Base-by-base conservation (phyloP, 2,888 invertebrate species). In the Trilocha varians region DNA sequence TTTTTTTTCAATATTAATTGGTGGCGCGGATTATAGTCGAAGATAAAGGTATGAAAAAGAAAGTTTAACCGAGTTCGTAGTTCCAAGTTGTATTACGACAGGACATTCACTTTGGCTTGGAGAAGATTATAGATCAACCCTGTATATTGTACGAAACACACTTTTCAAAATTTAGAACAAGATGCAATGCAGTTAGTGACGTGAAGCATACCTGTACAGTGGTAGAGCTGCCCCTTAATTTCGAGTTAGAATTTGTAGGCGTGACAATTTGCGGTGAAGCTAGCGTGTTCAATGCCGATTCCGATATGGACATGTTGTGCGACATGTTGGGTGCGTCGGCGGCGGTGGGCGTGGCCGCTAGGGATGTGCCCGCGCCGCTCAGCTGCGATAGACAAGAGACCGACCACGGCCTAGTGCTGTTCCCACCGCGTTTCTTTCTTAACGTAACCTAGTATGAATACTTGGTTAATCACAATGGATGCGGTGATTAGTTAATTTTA, bases 321-420 rank as follows among this genome's bases (percentile, higher is more conserved):
- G 87, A 82, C 63, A 82, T 78, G 53, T 70, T 74, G 48, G 78
- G 68, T 46, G 62, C 70, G 57, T 69, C 71, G 44, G 65, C 64
- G 4, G 72, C 63, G 0, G 78, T 74, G 49, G 85, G 66, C 47
- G 82, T 78, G 40, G 85, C 78, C 13, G 69, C 78, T 1, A 85
- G 77, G 9, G 84, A 83, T 3, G 76, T 66, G 42, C 77, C 76
- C 5, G 83, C 77, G 43, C 88, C 86, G 57, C 88, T 87, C 46
- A 92, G 78, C 66, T 94, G 94, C 11, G 94, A 92, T 32, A 95
- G 87, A 57, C 94, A 95, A 5, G 96, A 94, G 5, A 96, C 95
- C 46, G 96, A 95, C 94, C 95, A 95, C 1, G 96, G 96, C 36
- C 96, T 88, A 16, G 88, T 79, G 70, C 87, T 77, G 73, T 74